These are phyloP conservation scores for Trichonephila inaurata DNA, from an alignment of 1,140 invertebrate genomes.

Conservation along the genomic window DNA sequence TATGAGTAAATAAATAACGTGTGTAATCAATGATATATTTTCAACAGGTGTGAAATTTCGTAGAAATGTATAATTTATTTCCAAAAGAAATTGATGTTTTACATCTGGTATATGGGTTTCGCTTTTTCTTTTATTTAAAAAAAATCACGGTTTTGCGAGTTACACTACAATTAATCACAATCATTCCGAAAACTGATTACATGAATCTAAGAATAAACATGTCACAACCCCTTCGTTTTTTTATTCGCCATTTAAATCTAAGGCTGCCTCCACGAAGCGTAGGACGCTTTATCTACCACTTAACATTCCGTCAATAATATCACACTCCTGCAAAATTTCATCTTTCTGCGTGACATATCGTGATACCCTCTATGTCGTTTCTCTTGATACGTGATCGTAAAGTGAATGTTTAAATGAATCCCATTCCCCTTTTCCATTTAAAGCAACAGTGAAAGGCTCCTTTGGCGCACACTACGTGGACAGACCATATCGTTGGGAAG, in stretches of 20 bases:
- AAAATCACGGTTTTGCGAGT: neutral
- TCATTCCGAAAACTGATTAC: neutral
- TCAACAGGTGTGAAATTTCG: too few relatives aligned
- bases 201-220: neutral
- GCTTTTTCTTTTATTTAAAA: too few relatives aligned
- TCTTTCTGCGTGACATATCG: slow-evolving; percentile 28
- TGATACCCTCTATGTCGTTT: neutral
- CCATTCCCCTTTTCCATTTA: neutral
- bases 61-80: too few relatives aligned
- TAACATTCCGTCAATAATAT: slow-evolving; percentile 56
- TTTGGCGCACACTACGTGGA: neutral
- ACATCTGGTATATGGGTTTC: too few relatives aligned
- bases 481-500: neutral
- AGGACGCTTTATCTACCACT: slow-evolving; percentile 23
- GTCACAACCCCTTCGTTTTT: neutral
- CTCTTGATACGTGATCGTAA: slow-evolving; percentile 44
- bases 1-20: too few relatives aligned
- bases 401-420: slow-evolving; percentile 28
- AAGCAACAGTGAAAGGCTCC: neutral
- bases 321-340: slow-evolving; percentile 49
- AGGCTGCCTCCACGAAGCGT: slow-evolving; percentile 7
- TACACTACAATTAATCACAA: neutral
- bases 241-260: neutral
- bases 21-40: too few relatives aligned
- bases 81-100: too few relatives aligned